phyloP scores from a whole-genome alignment of 2,888 invertebrate genomes.

The Noctua fimbriata region DNA sequence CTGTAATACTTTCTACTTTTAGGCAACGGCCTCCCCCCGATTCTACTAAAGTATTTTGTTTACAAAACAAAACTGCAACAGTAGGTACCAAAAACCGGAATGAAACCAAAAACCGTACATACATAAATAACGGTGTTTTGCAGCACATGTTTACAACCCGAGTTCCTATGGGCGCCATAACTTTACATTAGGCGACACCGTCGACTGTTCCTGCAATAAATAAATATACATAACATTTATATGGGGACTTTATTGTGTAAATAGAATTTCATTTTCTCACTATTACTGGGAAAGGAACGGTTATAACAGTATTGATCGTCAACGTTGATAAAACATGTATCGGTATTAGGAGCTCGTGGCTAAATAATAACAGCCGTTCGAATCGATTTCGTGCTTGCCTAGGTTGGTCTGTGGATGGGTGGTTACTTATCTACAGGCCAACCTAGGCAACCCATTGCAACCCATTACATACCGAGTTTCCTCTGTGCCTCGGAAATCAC shows the following conservation, averaged over 20 bases:
- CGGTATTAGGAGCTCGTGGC: background rate
- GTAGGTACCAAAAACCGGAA: slow-evolving; percentile 24
- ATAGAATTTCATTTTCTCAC: slow-evolving; percentile 57
- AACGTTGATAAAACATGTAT: slow-evolving; percentile 30
- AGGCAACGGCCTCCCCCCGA: background rate
- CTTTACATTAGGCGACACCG: slow-evolving; percentile 69
- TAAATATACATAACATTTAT: slow-evolving; percentile 60
- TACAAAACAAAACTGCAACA: slow-evolving; percentile 30
- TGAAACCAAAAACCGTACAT: slow-evolving; percentile 42
- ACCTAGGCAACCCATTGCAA: too few relatives aligned
- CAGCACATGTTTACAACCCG: slow-evolving; percentile 64
- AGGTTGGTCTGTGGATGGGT: too few relatives aligned
- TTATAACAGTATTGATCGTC: slow-evolving; percentile 26
- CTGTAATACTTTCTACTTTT: background rate
- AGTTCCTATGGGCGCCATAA: slow-evolving; percentile 73
- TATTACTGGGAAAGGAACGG: slow-evolving; percentile 28
- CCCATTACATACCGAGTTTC: too few relatives aligned
- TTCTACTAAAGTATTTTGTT: slow-evolving; percentile 17
- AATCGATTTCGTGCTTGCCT: too few relatives aligned
- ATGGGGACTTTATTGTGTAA: slow-evolving; percentile 50
- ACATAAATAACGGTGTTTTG: slow-evolving; percentile 63
- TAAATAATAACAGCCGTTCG: too few relatives aligned
- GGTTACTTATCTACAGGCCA: too few relatives aligned
- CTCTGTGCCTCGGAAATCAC: too few relatives aligned
- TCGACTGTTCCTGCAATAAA: slow-evolving; percentile 57